Conservation (phyloP, 2,113 vertebrate species). For the Cettia cetti region DNA sequence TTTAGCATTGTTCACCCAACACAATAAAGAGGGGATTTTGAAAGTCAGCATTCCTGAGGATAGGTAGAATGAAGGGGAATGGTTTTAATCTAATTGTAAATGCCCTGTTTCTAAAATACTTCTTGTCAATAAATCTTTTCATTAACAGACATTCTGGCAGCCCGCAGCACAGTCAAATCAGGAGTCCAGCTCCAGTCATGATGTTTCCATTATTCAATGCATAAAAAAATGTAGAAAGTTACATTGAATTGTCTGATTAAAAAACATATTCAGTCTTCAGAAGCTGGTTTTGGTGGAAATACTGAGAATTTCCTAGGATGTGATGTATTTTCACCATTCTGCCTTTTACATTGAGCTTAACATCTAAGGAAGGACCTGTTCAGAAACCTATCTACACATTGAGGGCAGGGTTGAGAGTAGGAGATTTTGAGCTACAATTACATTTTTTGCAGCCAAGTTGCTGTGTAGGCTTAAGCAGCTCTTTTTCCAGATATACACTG, state of each 20-base stretch:
- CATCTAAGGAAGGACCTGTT: neutral
- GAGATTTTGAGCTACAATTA: neutral
- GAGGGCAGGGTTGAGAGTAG: neutral
- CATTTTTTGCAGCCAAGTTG: neutral
- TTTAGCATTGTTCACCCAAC: conserved; percentile 14
- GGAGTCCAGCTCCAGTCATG: neutral
- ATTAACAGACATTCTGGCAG: conserved; percentile 19
- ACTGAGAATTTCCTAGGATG: neutral
- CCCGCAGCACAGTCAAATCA: neutral
- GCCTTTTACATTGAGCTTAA: neutral
- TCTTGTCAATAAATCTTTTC: conserved; percentile 39
- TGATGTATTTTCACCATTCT: neutral
- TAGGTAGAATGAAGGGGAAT: conserved; percentile 53
- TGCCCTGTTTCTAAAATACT: conserved; percentile 30
- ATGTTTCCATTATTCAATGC: neutral
- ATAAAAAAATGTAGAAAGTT: neutral
- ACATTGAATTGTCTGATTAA: neutral
- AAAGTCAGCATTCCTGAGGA: conserved; percentile 27
- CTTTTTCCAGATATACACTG: neutral
- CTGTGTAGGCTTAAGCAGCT: neutral
- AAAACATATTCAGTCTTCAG: neutral
- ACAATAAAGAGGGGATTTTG: neutral
- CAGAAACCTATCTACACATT: neutral
- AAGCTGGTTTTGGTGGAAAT: neutral
- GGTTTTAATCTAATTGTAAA: conserved; percentile 60